Base-by-base conservation (phyloP, 2,797 vertebrate genomes). In the Catharus ustulatus region DNA sequence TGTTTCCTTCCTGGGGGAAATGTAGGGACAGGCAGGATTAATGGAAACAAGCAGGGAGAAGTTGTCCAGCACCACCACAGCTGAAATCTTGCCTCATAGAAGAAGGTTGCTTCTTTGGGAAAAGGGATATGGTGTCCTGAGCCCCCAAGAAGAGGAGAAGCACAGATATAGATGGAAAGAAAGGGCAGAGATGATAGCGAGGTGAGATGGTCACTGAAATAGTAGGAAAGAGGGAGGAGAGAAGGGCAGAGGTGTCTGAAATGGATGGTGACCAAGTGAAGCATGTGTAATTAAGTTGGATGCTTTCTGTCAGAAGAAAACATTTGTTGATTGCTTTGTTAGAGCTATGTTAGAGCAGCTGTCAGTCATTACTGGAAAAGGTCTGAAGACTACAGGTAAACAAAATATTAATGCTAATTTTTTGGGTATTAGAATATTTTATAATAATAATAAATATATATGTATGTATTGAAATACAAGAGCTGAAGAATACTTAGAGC, bases 21-120 rank as follows among this genome's bases (percentile, higher is more conserved):
- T 40, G 21, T 10, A 42, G 21, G 22, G 15, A 49, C 32, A 48
- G 17, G 6, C 0, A 0, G 13, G 11, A 18, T 14, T 79, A 58
- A 21, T 0, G 4, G 16, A 8, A 22, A 9, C 1, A 10, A 49
- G 13, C 10, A 55, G 36, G 11, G 68, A 67, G 43, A 74, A 43
- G 5, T 29, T 46, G 26, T 9, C 11, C 40, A 71, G 48, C 34
- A 62, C 5, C 16, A 74, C 46, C 57, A 54, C 40, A 64, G n/a
- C 19, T 61, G 34, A 76, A 92, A 69, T 77, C 18, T 20, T 88
- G 13, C 3, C 11, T 21, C 8, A 4, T 22, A 32, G 57, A 72
- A 71, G 45, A 66, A 48, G 12, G 11, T 10, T 88, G 14, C 7
- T 57, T 12, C 15, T 79, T 66, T 64, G 63, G 48, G 51, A 32